Conservation (phyloP, 2,888 invertebrate species). For the Cheilosia vulpina region DNA sequence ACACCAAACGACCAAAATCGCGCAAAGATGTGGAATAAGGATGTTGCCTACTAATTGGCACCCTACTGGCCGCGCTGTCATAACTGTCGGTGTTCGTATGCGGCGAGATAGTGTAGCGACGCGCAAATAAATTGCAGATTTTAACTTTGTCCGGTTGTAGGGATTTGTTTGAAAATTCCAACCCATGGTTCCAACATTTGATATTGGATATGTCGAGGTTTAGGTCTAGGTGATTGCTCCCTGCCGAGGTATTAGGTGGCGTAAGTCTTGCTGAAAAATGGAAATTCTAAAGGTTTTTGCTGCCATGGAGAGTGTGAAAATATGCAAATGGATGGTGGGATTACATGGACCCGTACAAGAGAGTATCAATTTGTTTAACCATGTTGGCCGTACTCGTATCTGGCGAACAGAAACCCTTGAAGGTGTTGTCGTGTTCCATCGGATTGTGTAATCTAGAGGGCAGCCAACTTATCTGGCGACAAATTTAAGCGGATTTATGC, state of each 20-base stretch:
- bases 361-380: conserved; percentile 24
- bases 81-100: conserved; percentile 76
- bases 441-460: conserved; percentile 30
- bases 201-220: conserved; percentile 37
- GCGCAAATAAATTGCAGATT: conserved; percentile 64
- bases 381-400: background rate
- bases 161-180: conserved; percentile 60
- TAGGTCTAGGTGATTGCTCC: conserved; percentile 21
- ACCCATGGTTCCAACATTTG: conserved; percentile 48
- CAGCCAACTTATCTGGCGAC: conserved; percentile 7
- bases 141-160: conserved; percentile 25
- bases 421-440: conserved; percentile 25
- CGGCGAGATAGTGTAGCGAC: conserved; percentile 45
- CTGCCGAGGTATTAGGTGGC: background rate
- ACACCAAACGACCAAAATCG: conserved; percentile 24
- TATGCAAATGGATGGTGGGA: conserved; percentile 32
- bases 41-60: conserved; percentile 78
- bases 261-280: conserved; percentile 28
- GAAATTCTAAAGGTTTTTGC: conserved; percentile 5
- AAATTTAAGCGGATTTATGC: conserved; percentile 10
- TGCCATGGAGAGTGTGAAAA: conserved; percentile 32
- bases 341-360: background rate
- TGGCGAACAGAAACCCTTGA: conserved; percentile 10
- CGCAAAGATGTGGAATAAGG: conserved; percentile 56
- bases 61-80: conserved; percentile 79